Evolutionary conservation across 2,888 invertebrate species (phyloP), one percentile per base, ranked within the genome.

Genomic region (Phengaris arion): DNA sequence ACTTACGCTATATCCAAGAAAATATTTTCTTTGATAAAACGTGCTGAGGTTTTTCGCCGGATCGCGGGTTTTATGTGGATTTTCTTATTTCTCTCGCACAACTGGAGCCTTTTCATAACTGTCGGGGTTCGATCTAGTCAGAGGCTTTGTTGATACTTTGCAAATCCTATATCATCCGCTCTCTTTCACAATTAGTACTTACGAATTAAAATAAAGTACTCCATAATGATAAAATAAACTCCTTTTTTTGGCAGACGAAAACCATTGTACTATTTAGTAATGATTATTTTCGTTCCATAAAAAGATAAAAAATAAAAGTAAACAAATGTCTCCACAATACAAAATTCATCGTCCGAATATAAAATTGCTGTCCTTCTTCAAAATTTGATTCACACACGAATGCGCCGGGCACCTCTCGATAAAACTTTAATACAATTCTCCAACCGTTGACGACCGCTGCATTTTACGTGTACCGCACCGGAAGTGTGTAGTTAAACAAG

Each of bases 401-500:
- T 79, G 80, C 77, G 78, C 80, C 80, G 80, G 80, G 80, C 81
- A 80, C 79, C 79, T 81, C 79, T 82, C 81, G 79, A 80, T 81
- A 81, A 83, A 83, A 82, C 81, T 82, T 80, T 81, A 81, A 81
- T 81, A 82, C 81, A 82, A 80, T 79, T 80, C 77, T 78, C 83
- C 81, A 82, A 85, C 83, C 84, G 86, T 89, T 90, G 84, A 81
- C 84, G 83, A 86, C 83, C 85, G 79, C 89, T 86, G 87, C 81
- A 83, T 82, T 82, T 81, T 83, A 84, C 82, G 83, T 84, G 83
- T 83, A 79, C 81, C 81, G 85, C 79, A 78, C 85, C 92, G 93
- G 93, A 92, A 91, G 89, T 88, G 84, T 82, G 85, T 90, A 88
- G 89, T 92, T 90, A 89, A 86, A 87, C 91, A 93, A 92, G 89